phyloP scores from a whole-genome alignment of 1,140 invertebrate genomes.

The Apis laboriosa region DNA sequence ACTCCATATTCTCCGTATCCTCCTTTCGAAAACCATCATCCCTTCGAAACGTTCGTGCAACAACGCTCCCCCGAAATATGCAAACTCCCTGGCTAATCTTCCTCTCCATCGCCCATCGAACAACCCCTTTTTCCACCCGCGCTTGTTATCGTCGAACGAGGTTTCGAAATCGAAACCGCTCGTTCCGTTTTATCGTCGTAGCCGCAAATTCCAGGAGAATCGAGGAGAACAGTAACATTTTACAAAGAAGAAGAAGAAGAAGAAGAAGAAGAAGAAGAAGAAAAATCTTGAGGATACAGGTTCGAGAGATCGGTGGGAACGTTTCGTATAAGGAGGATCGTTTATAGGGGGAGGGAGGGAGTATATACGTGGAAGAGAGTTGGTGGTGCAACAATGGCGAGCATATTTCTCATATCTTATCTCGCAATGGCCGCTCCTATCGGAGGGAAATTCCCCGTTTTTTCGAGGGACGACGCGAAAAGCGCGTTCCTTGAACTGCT shows the following conservation, averaged over 20 bases:
- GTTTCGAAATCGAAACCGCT: background rate
- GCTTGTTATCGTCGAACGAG: background rate
- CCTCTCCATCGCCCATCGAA: background rate
- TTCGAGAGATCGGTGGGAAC: background rate
- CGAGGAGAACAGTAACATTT: conserved; percentile 6
- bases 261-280: background rate
- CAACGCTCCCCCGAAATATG: background rate
- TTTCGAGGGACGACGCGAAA: conserved; percentile 48
- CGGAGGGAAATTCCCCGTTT: conserved; percentile 52
- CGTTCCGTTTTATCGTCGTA: conserved; percentile 8
- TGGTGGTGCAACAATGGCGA: conserved; percentile 38
- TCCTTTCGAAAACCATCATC: background rate
- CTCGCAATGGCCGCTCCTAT: conserved; percentile 50
- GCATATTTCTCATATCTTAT: conserved; percentile 68
- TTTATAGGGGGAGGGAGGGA: background rate
- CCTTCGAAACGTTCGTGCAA: background rate
- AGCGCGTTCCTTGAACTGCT: conserved; percentile 22
- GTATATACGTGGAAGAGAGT: background rate
- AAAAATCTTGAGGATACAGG: conserved; percentile 23
- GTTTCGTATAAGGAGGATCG: conserved; percentile 29
- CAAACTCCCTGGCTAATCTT: background rate
- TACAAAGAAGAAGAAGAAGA: background rate
- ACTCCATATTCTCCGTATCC: background rate
- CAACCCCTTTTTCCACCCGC: background rate
- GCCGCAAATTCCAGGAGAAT: conserved; percentile 1